Evolutionary conservation across 2,113 vertebrate genomes (phyloP).

Genomic region (Alces alces): DNA sequence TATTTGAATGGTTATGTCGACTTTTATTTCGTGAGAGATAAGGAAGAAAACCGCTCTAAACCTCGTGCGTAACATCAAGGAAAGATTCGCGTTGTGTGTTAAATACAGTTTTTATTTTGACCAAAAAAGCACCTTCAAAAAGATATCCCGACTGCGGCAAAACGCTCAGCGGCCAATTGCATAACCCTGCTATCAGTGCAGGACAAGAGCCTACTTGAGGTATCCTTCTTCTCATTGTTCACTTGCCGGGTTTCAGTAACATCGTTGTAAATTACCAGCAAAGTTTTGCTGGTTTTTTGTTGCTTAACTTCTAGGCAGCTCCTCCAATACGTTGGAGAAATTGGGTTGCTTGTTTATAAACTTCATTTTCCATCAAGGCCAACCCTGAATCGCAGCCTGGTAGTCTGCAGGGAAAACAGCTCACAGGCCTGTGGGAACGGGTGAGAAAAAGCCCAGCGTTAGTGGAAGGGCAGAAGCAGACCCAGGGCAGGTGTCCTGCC

Average conservation of each 20-base stretch:
- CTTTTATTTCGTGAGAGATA: background rate
- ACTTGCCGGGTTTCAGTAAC: background rate
- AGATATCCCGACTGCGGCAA: background rate
- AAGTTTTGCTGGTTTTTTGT: background rate
- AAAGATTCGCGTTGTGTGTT: background rate
- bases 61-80: background rate
- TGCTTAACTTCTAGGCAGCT: slow-evolving; percentile 7
- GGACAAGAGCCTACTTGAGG: background rate
- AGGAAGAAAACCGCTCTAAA: background rate
- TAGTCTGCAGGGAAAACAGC: background rate
- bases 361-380: slow-evolving; percentile 40
- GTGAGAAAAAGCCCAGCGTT: slow-evolving; percentile 52
- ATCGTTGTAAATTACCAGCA: background rate
- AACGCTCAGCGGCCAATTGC: background rate
- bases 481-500: background rate
- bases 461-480: background rate
- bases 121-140: background rate
- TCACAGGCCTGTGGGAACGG: slow-evolving; percentile 30
- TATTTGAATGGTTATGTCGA: background rate
- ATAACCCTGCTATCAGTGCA: background rate
- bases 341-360: slow-evolving; percentile 19
- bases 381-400: background rate
- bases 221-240: background rate
- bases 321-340: background rate
- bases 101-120: slow-evolving; percentile 38